phyloP scores from a whole-genome alignment of 2,888 invertebrate genomes.

The Drosophila tanythrix region DNA sequence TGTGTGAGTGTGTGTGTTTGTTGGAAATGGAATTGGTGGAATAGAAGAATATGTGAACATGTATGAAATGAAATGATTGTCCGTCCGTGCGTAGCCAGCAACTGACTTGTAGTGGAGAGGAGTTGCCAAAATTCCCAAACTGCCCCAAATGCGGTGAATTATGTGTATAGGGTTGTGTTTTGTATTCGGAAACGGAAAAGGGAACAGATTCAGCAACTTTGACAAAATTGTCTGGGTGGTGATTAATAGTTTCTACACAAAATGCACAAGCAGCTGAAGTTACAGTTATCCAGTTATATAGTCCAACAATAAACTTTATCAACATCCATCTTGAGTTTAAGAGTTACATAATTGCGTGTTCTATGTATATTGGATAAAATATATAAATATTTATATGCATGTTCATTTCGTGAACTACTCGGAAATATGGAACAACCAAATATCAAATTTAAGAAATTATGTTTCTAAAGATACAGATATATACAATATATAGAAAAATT shows the following conservation, averaged over 20 bases:
- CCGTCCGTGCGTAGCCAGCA: constrained; percentile 1
- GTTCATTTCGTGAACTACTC: background rate
- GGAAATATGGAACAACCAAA: background rate
- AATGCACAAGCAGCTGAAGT: background rate
- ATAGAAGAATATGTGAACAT: constrained; percentile 32
- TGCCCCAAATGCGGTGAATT: constrained; percentile 15
- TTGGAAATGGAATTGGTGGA: constrained; percentile 48
- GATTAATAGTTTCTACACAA: background rate
- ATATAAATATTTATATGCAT: background rate
- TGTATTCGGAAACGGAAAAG: constrained; percentile 12
- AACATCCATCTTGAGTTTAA: background rate
- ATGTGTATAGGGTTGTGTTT: constrained; percentile 5
- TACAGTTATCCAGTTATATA: background rate
- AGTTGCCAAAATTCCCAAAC: constrained; percentile 28
- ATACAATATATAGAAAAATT: background rate
- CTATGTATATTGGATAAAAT: background rate
- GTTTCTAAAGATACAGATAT: background rate
- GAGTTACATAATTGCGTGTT: background rate
- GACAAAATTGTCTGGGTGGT: background rate
- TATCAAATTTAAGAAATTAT: background rate
- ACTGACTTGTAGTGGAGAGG: constrained; percentile 9
- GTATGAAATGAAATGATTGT: constrained; percentile 26
- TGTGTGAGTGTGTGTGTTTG: constrained; percentile 8
- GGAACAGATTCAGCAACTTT: background rate
- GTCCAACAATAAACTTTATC: background rate